Evolutionary conservation across 2,797 vertebrate genomes (phyloP), one percentile per base, ranked within the genome.

Genomic region (Brachyalestes nurse): DNA sequence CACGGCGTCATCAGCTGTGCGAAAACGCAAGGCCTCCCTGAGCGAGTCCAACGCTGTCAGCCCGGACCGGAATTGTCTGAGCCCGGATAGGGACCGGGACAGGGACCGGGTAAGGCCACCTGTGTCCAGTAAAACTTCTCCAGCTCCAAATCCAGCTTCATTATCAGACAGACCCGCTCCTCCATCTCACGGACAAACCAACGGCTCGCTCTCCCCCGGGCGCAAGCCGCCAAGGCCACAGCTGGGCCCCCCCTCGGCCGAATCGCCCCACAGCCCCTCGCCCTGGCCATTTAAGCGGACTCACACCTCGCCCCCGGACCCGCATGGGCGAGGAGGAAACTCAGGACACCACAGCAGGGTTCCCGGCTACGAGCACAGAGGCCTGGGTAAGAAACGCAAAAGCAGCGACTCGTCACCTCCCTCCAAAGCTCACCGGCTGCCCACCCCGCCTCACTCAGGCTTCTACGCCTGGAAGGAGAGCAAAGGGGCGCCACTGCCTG

Each of bases 31-130:
- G 87, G 92, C 93, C 69, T 93, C 95, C 0, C 91, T 91, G 0
- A 92, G 95, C 61, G 86, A 91, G 71, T 89, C 91, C 6, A 90
- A 92, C 66, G 92, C 94, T 55, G 91, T 94, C 1, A 94, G 95
- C 47, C 94, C 94, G 9, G 96, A 97, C 92, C 95, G 96, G 93
- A 97, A 96, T 91, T 96, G 95, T 84, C 85, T 92, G 47, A 93
- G 94, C 40, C 93, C 94, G 60, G 95, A 94, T 79, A 95, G 96
- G 93, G 95, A 94, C 77, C 90, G 94, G 83, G 92, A 90, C 81
- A 94, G 72, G 72, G 72, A 58, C 64, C 90, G 94, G 83, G 91
- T 90, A 82, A 94, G 94, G 55, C 90, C 90, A 0, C 86, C 93
- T 51, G 86, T 92, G 14, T 88, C 92, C 2, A 82, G 92, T 49